Evolutionary conservation across 2,797 vertebrate species (phyloP), one percentile per base, ranked within the genome.

Genomic region (Vespertilio murinus): DNA sequence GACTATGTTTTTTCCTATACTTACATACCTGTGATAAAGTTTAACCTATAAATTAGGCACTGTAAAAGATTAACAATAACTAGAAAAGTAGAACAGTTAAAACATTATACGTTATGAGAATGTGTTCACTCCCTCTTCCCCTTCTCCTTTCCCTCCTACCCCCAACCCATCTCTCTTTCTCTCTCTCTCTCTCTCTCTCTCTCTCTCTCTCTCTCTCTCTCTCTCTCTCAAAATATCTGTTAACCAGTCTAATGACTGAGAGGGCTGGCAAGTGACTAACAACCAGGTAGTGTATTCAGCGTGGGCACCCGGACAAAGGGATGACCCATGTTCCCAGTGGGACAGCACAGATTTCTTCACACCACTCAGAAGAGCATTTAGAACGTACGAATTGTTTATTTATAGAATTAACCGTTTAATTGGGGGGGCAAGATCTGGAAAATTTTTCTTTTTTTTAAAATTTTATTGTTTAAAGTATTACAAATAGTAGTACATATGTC

Each of bases 261-360:
- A 20, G 56, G 6, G 30, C 42, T 65, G 33, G 16, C 28, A 30
- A 25, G 40, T 17, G 59, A 47, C 59, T 65, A 33, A 65, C 22
- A 25, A 3, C 42, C n/a, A 0, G 59, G n/a, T 8, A 33, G 74
- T 25, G 14, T 35, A 2, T 64, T 22, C 30, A 65, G 0, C 0
- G 4, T 64, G 18, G 25, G 8, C 14, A 82, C 5, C 20, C 25
- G 30, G 59, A 23, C 59, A 47, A 47, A 17, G 30, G 59, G 22
- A 17, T 82, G 59, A 25, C 22, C 45, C 30, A 2, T 14, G 20
- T 65, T 23, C 42, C 40, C 33, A 42, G 14, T 10, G 14, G 42
- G 28, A 49, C 40, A 25, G 75, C 74, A 16, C n/a, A 54, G 20
- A 35, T 35, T 77, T 35, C 2, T 16, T 81, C 79, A 33, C 59